These are phyloP conservation scores for Cyclina sinensis DNA, from an alignment of 1,140 invertebrate genomes.

Conservation along the genomic window DNA sequence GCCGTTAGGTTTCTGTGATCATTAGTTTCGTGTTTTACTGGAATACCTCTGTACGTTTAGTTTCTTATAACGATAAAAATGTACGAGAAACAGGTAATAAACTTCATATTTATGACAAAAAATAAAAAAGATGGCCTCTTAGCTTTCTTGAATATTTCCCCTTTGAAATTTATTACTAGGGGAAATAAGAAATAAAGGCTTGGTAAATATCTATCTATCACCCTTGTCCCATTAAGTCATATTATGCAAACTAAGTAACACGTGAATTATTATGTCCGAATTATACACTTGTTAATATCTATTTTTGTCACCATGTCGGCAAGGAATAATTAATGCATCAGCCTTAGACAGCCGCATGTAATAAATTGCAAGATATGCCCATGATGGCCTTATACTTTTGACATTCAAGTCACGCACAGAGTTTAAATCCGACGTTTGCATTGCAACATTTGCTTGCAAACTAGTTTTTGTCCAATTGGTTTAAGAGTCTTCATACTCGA, in stretches of 20 bases:
- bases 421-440: slow-evolving; percentile 12
- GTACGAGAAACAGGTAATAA: too few species aligned
- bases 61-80: too few species aligned
- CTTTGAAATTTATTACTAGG: not conserved
- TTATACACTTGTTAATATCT: slow-evolving; percentile 12
- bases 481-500: not conserved
- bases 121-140: too few species aligned
- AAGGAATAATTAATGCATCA: slow-evolving; percentile 20
- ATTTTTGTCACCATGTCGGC: slow-evolving; percentile 15
- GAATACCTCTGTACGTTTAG: too few species aligned
- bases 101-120: too few species aligned
- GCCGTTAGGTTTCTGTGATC: too few species aligned
- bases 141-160: not conserved
- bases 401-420: slow-evolving; percentile 31
- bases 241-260: slow-evolving; percentile 26
- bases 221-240: not conserved
- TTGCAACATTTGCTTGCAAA: slow-evolving; percentile 8
- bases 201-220: not conserved
- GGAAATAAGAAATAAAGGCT: slow-evolving; percentile 3
- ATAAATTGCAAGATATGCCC: slow-evolving; percentile 44
- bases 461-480: not conserved
- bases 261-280: slow-evolving; percentile 28
- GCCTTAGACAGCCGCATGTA: slow-evolving; percentile 4
- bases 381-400: slow-evolving; percentile 37
- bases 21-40: too few species aligned